Evolutionary conservation across 2,888 invertebrate genomes (phyloP), one percentile per base, ranked within the genome.

Genomic region (Hoplodrina ambigua): DNA sequence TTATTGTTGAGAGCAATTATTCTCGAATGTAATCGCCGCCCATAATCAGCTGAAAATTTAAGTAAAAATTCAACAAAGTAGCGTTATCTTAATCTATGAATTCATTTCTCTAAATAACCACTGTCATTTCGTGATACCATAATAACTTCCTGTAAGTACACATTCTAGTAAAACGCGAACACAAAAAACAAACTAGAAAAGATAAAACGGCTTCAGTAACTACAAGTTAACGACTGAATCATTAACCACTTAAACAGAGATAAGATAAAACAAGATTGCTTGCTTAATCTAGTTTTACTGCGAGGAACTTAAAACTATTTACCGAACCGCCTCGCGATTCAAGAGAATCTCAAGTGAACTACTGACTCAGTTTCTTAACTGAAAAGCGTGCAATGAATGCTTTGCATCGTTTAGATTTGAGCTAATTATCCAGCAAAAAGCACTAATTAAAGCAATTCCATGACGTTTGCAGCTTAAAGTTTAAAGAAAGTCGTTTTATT

Each of bases 391-490:
- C 53, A 77, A 62, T 58, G 55, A 63, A 68, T 56, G 56, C 57
- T 60, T 61, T 33, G 63, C 68, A 73, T 63, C 72, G 61, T 64
- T 82, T 70, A 72, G 64, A 69, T 72, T 72, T 77, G 55, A 75
- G 70, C 70, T 80, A 84, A 84, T 84, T 84, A 84, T 33, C 77
- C 55, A 57, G 67, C 62, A 71, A 73, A 69, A 68, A 69, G 80
- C 62, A 61, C 63, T 69, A 73, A 84, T 84, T 82, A 77, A 69
- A 73, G 65, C 69, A 74, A 74, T 84, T 79, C 13, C 59, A 67
- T 67, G 71, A 67, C 59, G 71, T 73, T 80, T 54, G 67, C 77
- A 72, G 62, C 61, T 76, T 71, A 55, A 68, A 67, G 13, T 72
- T 78, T 65, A 73, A 74, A 75, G 70, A 68, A 74, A 75, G 44